phyloP scores from a whole-genome alignment of 2,888 invertebrate genomes.

The Phyllotreta cruciferae region DNA sequence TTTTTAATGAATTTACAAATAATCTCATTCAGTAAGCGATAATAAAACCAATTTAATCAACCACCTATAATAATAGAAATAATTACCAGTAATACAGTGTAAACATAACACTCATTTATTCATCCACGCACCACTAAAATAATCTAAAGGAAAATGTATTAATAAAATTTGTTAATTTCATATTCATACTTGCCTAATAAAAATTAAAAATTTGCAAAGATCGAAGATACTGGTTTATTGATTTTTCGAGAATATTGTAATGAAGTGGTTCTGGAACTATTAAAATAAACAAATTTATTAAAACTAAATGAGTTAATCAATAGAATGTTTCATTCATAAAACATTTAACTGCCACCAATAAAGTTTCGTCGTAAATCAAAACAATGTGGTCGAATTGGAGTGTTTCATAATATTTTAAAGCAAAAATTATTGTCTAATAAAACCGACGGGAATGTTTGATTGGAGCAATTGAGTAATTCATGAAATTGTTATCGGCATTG shows the following conservation, averaged over 20 bases:
- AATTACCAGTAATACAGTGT: no score
- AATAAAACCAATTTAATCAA: conserved; percentile 2
- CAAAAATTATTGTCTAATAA: conserved; percentile 7
- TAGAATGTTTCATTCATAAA: conserved; percentile 10
- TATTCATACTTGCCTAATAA: no score
- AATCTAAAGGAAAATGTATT: neutral
- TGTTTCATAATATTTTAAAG: conserved; percentile 8
- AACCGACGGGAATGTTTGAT: neutral
- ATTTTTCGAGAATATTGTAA: conserved; percentile 1
- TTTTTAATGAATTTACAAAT: no score
- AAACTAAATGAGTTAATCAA: conserved; percentile 8
- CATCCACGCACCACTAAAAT: neutral
- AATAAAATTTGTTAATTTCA: neutral
- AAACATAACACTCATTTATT: neutral
- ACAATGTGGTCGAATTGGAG: conserved; percentile 2
- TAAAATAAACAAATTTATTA: conserved; percentile 6
- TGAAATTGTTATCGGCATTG: neutral
- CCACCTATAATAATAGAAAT: neutral
- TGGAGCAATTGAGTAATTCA: neutral
- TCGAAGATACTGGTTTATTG: neutral
- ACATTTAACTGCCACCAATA: conserved; percentile 12
- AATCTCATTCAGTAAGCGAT: no score
- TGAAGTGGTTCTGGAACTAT: conserved; percentile 13
- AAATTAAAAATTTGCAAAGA: no score
- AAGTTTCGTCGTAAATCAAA: conserved; percentile 7